phyloP scores from a whole-genome alignment of 2,888 invertebrate genomes.

The Nebria brevicollis region DNA sequence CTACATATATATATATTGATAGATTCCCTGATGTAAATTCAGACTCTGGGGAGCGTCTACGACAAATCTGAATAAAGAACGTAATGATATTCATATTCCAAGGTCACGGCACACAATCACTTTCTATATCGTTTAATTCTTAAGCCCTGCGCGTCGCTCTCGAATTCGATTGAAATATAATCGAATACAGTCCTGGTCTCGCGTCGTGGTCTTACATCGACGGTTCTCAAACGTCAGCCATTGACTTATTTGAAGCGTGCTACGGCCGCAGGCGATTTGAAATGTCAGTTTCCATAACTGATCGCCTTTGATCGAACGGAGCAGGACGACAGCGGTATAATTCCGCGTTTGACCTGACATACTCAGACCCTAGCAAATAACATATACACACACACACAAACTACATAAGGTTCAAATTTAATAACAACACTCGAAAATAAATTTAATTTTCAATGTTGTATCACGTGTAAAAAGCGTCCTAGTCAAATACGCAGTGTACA shows the following conservation, averaged over 20 bases:
- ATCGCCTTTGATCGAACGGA: constrained; percentile 53
- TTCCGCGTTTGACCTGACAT: constrained; percentile 49
- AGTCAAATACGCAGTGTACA: constrained; percentile 30
- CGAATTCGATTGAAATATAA: too few relatives aligned
- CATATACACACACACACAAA: constrained; percentile 14
- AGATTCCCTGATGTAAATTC: constrained; percentile 20
- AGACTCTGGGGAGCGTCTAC: background rate
- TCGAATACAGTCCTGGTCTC: background rate
- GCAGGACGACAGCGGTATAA: constrained; percentile 33
- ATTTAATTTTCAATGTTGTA: background rate
- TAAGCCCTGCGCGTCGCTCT: too few relatives aligned
- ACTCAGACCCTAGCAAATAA: constrained; percentile 1
- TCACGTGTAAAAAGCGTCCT: constrained; percentile 28
- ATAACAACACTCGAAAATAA: too few relatives aligned
- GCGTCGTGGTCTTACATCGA: background rate
- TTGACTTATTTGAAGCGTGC: constrained; percentile 7
- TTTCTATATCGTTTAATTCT: too few relatives aligned
- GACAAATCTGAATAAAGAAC: background rate
- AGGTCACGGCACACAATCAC: too few relatives aligned
- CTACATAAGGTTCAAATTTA: too few relatives aligned
- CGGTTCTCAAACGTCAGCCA: constrained; percentile 4
- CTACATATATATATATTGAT: constrained; percentile 3
- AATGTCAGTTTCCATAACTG: constrained; percentile 55
- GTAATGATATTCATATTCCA: background rate
- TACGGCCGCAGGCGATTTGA: constrained; percentile 48